Evolutionary conservation across 2,888 invertebrate species (phyloP), one percentile per base, ranked within the genome.

Genomic region (Apamea epomidion): DNA sequence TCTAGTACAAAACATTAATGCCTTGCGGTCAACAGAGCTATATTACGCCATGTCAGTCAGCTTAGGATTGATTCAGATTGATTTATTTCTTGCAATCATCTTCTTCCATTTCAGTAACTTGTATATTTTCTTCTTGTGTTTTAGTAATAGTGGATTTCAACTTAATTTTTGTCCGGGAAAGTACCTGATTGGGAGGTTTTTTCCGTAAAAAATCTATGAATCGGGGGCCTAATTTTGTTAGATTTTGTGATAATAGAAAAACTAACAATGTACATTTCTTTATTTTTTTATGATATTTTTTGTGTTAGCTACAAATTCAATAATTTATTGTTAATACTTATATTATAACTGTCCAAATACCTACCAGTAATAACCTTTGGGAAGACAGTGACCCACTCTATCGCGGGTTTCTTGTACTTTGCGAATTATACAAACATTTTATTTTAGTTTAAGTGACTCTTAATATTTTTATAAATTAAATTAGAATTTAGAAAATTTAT

Each of bases 151-250:
- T 92, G 91, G 84, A 91, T 93, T 94, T 93, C 83, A 88, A 74
- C 75, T 88, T 91, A 89, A 83, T 86, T 90, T 84, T 84, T 86
- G 93, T 88, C 72, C 4, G 70, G 90, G 60, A 82, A 82, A 82
- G 96, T 92, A 95, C 96, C 94, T 92, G 93, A 92, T 96, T 96
- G 90, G 92, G 93, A 95, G 96, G 91, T 94, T 96, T 97, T 96
- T 96, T 87, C 48, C 14, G 90, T 91, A 95, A 96, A 96, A 97
- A 95, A 91, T 95, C 95, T 92, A 95, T 86, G 91, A 96, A 94
- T 95, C 91, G 94, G 95, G 96, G 80, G 95, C 86, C 69, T 32
- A 16, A 69, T 76, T 84, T 64, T 78, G 68, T 37, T 78, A 16
- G 71, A 42, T 64, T 68, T 80, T 84, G 83, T 83, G 68, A 74